Conservation (phyloP, 2,113 vertebrate species). For the Galbula dea region DNA sequence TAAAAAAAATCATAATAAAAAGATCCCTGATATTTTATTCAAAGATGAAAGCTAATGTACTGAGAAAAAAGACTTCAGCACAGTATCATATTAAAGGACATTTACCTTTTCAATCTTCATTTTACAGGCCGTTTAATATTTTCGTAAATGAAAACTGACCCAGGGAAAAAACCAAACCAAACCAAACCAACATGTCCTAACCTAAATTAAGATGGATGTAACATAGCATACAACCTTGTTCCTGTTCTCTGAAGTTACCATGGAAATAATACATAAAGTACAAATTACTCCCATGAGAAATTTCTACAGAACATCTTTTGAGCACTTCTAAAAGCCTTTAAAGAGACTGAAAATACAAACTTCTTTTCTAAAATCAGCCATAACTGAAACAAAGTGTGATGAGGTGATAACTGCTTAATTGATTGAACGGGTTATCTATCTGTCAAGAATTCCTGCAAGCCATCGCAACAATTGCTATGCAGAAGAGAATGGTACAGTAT, state of each 20-base stretch:
- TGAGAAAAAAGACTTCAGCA: conserved; percentile 20
- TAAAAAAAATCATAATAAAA: conserved; percentile 29
- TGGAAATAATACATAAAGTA: conserved; percentile 49
- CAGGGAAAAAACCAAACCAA: not conserved
- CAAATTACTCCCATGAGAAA: not conserved
- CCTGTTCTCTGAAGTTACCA: conserved; percentile 39
- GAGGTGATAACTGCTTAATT: not conserved
- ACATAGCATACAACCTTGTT: not conserved
- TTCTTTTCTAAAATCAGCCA: not conserved
- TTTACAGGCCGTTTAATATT: conserved; percentile 43
- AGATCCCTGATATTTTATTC: conserved; percentile 19
- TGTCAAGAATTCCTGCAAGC: not conserved
- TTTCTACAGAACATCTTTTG: conserved; percentile 16
- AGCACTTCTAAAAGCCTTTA: conserved; percentile 28
- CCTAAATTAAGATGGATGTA: conserved; percentile 51
- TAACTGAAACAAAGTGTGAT: conserved; percentile 12
- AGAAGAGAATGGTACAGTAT: not conserved
- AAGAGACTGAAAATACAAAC: conserved; percentile 19
- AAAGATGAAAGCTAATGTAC: conserved; percentile 41
- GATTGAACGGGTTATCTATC: not conserved
- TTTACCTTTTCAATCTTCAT: conserved; percentile 52
- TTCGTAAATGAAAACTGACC: conserved; percentile 36
- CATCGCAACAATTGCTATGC: not conserved
- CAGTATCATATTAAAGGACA: not conserved
- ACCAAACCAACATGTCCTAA: not conserved